Evolutionary conservation across 2,113 vertebrate species (phyloP).

Genomic region (Acrocephalus arundinaceus): DNA sequence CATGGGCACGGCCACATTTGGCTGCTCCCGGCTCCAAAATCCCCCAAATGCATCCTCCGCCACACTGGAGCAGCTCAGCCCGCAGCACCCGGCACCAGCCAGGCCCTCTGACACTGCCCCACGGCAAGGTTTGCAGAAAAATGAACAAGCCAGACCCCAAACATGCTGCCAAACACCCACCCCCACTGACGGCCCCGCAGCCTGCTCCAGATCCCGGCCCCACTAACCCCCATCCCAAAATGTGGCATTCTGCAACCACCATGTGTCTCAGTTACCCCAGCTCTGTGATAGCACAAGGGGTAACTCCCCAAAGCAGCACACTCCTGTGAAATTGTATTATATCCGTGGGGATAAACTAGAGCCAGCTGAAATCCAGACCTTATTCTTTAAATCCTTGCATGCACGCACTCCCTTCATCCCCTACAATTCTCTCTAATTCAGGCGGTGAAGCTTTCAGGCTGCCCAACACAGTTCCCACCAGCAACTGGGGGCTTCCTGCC

Average conservation of each 20-base stretch:
- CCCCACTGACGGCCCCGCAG: fast-evolving
- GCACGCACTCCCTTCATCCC: fast-evolving
- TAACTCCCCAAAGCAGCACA: background rate
- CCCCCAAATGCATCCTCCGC: background rate
- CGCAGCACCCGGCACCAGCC: background rate
- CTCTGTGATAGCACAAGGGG: background rate
- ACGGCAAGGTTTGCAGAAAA: background rate
- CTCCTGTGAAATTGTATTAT: background rate
- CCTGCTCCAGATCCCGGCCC: background rate
- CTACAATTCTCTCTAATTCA: background rate
- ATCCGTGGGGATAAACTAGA: background rate
- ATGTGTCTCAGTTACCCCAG: background rate
- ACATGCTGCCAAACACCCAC: fast-evolving
- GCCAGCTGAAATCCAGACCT: background rate
- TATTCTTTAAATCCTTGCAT: background rate
- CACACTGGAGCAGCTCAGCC: fast-evolving
- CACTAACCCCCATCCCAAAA: background rate
- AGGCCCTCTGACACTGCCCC: background rate
- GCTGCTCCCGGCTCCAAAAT: background rate
- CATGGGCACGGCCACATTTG: background rate
- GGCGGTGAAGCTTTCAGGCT: background rate
- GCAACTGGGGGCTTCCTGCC: background rate
- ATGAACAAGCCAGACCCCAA: fast-evolving
- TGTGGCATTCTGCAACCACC: fast-evolving
- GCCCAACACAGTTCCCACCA: too few species aligned